A percentile compares a stretch with the other conserved stretches of the same genome.
Conservation (phyloP, 92 coral and sea anemone species). For the Heliopora coerulea region DNA sequence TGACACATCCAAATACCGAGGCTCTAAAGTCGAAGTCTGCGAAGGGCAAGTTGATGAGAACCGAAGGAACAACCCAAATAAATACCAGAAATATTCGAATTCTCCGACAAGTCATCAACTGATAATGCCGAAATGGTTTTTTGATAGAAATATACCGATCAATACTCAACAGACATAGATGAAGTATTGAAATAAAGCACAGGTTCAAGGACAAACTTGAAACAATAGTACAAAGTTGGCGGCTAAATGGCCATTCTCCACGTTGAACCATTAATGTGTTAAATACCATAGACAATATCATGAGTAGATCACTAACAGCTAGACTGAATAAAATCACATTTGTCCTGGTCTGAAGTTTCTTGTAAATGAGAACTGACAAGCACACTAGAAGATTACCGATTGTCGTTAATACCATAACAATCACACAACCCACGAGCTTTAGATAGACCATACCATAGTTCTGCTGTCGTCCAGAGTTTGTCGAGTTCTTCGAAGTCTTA, state of each 20-base stretch:
- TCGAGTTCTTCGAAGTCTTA: background rate
- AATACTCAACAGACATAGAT: constrained; percentile 72
- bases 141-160: constrained; percentile 81
- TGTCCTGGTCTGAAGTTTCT: constrained; percentile 62
- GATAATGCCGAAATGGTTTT: constrained; percentile 63
- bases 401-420: constrained; percentile 59
- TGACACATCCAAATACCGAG: constrained; percentile 69
- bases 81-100: constrained; percentile 53
- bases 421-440: constrained; percentile 48
- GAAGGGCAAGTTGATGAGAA: constrained; percentile 66
- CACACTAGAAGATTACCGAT: constrained; percentile 72
- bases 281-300: constrained; percentile 74
- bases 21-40: constrained; percentile 74
- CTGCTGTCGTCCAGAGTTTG: background rate
- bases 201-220: constrained; percentile 68
- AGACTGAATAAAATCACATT: constrained; percentile 71
- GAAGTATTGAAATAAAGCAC: constrained; percentile 78
- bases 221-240: constrained; percentile 52
- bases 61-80: constrained; percentile 70
- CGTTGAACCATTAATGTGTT: constrained; percentile 66
- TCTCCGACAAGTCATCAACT: constrained; percentile 54
- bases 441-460: background rate
- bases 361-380: constrained; percentile 59
- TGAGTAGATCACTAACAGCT: constrained; percentile 72
- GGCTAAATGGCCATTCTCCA: constrained; percentile 71